phyloP scores from a whole-genome alignment of 1,140 invertebrate species.

The Lasioglossum albipes region DNA sequence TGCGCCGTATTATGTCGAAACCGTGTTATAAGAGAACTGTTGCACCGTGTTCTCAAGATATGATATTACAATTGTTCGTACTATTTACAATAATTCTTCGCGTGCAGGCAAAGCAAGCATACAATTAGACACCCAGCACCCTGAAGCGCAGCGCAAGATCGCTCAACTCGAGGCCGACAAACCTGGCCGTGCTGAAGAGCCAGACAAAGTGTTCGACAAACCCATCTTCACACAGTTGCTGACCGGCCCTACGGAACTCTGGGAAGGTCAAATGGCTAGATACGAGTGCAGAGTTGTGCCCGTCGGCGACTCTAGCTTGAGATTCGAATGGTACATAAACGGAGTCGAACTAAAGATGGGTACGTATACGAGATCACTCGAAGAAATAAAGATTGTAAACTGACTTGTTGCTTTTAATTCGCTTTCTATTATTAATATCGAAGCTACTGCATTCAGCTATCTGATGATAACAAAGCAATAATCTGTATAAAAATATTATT shows the following conservation, averaged over 20 bases:
- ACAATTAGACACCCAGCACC: slow-evolving; percentile 95
- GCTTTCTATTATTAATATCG: too few relatives aligned
- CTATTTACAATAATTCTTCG: slow-evolving; percentile 53
- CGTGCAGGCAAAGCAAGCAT: slow-evolving; percentile 90
- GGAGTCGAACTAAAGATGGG: slow-evolving; percentile 95
- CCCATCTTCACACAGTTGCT: slow-evolving; percentile 95
- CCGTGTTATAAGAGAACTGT: too few relatives aligned
- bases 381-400: not conserved
- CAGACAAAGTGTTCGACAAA: slow-evolving; percentile 91
- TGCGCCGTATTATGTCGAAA: too few relatives aligned
- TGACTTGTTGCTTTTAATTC: not conserved
- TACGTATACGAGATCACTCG: slow-evolving; percentile 69
- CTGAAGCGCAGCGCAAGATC: slow-evolving; percentile 96
- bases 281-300: slow-evolving; percentile 98
- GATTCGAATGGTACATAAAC: slow-evolving; percentile 97
- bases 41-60: too few relatives aligned
- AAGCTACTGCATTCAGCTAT: too few relatives aligned
- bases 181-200: slow-evolving; percentile 83
- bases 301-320: slow-evolving; percentile 93
- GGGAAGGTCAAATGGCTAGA: slow-evolving; percentile 96
- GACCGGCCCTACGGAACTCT: slow-evolving; percentile 93
- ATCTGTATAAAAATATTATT: too few relatives aligned
- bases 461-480: too few relatives aligned
- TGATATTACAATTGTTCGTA: too few relatives aligned
- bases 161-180: slow-evolving; percentile 92